Evolutionary conservation across 2,797 vertebrate species (phyloP), one percentile per base, ranked within the genome.

Genomic region (Rhadinocentrus ornatus): DNA sequence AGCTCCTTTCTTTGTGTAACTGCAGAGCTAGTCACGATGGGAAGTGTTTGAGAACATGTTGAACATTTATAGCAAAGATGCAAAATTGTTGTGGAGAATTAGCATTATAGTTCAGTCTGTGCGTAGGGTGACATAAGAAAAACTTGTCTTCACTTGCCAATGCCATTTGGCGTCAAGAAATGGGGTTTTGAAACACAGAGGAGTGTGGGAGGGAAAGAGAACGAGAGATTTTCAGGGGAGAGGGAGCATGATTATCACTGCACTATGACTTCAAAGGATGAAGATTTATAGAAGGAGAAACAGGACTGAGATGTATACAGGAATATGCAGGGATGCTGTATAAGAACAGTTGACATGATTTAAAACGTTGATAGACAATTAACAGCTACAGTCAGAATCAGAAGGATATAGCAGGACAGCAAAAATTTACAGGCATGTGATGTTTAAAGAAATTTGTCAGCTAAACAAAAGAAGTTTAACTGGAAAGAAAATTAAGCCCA

Each of bases 131-230:
- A 90, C 88, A 86, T 89, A 83, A 86, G 83, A 86, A 83, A 90
- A 88, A 88, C 74, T 86, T 83, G 82, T 81, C 73, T 84, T 63
- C 69, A 72, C 87, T 71, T 83, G 62, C 78, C 13, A 64, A 78
- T 89, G 89, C 90, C 91, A 90, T 86, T 88, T 91, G 88, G 89
- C 80, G 62, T 85, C 63, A 78, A 79, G 79, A 82, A 89, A 89
- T 76, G 82, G 83, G 82, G 89, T 85, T 88, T 82, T 80, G 81
- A 89, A 86, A 83, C 86, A 85, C 75, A 76, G 87, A 85, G 83
- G 77, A 87, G 86, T 82, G 89, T 90, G 88, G 90, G 88, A 84
- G 82, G 86, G 74, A 86, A 89, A 89, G 84, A 88, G 86, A 88
- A 91, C 89, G 83, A 90, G 87, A 87, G 86, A 86, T 86, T 86